Percentiles rank a stretch among this genome's conserved stretches.
Evolutionary conservation across 2,888 invertebrate species (phyloP).

Genomic region (Micoletzkya japonica): DNA sequence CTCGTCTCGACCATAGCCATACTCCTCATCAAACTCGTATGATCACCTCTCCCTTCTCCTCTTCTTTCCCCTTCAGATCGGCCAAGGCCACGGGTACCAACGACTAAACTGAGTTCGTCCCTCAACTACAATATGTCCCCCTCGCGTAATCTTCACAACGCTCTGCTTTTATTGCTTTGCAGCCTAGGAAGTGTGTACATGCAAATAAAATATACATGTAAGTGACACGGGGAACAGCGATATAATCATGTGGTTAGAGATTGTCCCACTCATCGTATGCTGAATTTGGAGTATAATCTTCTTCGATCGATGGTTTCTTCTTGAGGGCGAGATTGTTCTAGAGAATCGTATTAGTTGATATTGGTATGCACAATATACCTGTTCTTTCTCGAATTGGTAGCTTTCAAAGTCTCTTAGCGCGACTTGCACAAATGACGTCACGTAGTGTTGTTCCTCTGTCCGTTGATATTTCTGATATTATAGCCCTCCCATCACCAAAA

Average conservation of each 20-base stretch:
- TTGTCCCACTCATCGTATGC: conserved; percentile 62
- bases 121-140: too few species aligned
- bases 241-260: conserved; percentile 32
- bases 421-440: conserved; percentile 57
- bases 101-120: too few species aligned
- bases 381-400: conserved; percentile 61
- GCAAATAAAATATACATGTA: conserved; percentile 1
- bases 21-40: conserved; percentile 16
- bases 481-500: neutral
- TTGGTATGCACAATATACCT: conserved; percentile 33
- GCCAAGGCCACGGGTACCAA: too few species aligned
- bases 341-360: too few species aligned
- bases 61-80: too few species aligned
- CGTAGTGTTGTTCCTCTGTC: conserved; percentile 60
- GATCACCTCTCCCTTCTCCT: too few species aligned
- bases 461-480: conserved; percentile 27
- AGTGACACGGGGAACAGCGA: conserved; percentile 6
- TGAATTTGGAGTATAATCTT: conserved; percentile 47
- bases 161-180: too few species aligned
- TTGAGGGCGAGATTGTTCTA: conserved; percentile 51
- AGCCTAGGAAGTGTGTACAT: neutral
- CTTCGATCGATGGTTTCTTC: conserved; percentile 48
- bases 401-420: conserved; percentile 60
- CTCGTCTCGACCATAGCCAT: conserved; percentile 4
- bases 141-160: too few species aligned